Evolutionary conservation across 1,140 invertebrate species (phyloP), one percentile per base, ranked within the genome.

Genomic region (Drosophila tristis): DNA sequence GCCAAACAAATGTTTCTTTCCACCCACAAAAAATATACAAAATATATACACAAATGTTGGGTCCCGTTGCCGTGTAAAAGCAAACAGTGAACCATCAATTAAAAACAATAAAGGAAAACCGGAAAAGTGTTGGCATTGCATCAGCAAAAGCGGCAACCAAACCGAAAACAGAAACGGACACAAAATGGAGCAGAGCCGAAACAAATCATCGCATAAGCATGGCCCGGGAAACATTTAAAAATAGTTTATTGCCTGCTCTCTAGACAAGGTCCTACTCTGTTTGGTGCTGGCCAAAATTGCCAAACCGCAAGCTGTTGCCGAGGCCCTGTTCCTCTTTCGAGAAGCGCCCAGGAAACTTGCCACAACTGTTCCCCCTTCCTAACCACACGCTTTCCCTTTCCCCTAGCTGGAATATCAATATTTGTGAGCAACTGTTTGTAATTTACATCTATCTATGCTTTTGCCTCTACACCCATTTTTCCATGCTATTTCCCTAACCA

Each of bases 381-480:
- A 13, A 9, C 13, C 7, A 29, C 20, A 0, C 4, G 9, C 48
- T 39, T 35, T 44, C 25, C 9, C 48, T 39, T 35, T 44, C 25
- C 9, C 50, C 39, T 50, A 44, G 25, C 62, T 75, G 56, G 70
- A 78, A 78, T 78, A 78, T 87, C 81, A 86, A 86, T 86, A 82
- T 86, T 82, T 87, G 81, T 71, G 67, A 78, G 74, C 79, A 61
- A 26, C 74, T 57, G 79, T 74, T 82, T 78, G 78, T 78, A 82
- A 86, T 87, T 87, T 86, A 74, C 78, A 81, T 87, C 49, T 26
- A 70, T 50, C 39, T 25, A 8, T 16, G 56, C 26, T 8, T 15
- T 23, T 6, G 42, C 13, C 25, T 23, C 9, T 3, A 43, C 26
- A 16, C 25, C 39, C 42, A 9, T 35, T 39, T 29, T 39, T 39